Base-by-base conservation (phyloP, 2,888 invertebrate genomes). In the Epirrhoe alternata region DNA sequence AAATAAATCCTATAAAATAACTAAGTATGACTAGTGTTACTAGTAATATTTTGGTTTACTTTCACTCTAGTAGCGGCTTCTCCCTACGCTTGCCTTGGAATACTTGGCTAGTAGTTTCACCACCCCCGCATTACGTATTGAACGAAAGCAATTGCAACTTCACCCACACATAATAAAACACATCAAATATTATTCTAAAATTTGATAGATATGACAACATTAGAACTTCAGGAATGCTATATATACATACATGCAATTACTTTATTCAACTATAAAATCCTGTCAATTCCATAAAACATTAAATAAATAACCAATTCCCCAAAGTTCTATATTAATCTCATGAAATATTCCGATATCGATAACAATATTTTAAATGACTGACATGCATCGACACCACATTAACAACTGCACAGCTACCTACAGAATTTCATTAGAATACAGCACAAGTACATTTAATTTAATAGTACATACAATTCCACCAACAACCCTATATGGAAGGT, bases 1-100 rank as follows among this genome's bases (percentile, higher is more conserved):
- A 72, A 77, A 68, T 76, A 64, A 74, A 77, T 72, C 73, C 70
- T 71, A 75, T 73, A 74, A 71, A 62, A 74, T 76, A 77, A 75
- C 76, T 72, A 76, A 1, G 47, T 47, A 42, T 85, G 85, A 85
- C 85, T 85, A 85, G 85, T 81, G 75, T 76, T 78, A 77, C 79
- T 83, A 83, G 83, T 81, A 83, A 83, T 80, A 75, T 76, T 73
- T 73, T 70, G 73, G 68, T 56, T 62, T 35, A 56, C 62, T 62
- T 62, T 56, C 50, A 61, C 56, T 56, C 56, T 50, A 50, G 30
- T 38, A 14, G 14, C 38, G 42, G 8, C 8, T 31, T 47, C 14
- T 16, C 14, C 14, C 6, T 16, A 47, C 1, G 6, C 14, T 47
- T 47, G 47, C 5, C 7, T 16, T 16, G 47, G 47, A 47, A 47